These are phyloP conservation scores for Parauchenoglanis punctatus DNA, from an alignment of 2,797 vertebrate species.

Conservation along the genomic window DNA sequence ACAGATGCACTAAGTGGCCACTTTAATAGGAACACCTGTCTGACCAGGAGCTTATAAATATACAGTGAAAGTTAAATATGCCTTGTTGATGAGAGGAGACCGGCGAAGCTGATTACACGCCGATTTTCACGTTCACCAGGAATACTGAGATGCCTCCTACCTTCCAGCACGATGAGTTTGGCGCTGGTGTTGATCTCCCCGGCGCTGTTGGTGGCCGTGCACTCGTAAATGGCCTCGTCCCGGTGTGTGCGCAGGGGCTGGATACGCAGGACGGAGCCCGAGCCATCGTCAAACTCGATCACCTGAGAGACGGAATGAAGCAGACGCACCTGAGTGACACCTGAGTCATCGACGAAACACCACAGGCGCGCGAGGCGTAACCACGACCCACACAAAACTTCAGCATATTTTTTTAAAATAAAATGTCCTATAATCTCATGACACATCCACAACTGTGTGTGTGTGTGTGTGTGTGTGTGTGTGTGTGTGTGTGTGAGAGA, in stretches of 20 bases:
- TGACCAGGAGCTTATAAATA: too few relatives aligned
- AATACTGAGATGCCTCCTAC: conserved; percentile 65
- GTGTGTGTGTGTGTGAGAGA: neutral
- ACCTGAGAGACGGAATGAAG: conserved; percentile 73
- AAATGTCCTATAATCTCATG: neutral
- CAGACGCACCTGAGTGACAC: neutral
- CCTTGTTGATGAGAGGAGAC: neutral
- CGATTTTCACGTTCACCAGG: neutral
- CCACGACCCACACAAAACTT: neutral
- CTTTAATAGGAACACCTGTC: neutral
- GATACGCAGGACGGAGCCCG: conserved; percentile 85
- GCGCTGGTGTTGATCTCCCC: conserved; percentile 96
- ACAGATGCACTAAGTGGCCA: neutral
- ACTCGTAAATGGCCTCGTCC: conserved; percentile 97
- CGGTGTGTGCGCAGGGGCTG: conserved; percentile 92
- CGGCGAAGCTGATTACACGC: neutral
- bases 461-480: neutral
- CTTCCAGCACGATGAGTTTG: conserved; percentile 95
- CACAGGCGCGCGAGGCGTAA: neutral
- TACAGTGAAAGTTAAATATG: neutral
- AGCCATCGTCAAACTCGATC: conserved; percentile 90
- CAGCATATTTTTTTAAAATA: neutral
- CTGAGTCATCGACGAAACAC: neutral
- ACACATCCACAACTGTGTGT: neutral
- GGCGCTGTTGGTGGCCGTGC: conserved; percentile 88